A percentile compares a stretch with the other conserved stretches of the same genome.
Evolutionary conservation across 2,797 vertebrate species (phyloP).

Genomic region (Enteromius paludinosus): DNA sequence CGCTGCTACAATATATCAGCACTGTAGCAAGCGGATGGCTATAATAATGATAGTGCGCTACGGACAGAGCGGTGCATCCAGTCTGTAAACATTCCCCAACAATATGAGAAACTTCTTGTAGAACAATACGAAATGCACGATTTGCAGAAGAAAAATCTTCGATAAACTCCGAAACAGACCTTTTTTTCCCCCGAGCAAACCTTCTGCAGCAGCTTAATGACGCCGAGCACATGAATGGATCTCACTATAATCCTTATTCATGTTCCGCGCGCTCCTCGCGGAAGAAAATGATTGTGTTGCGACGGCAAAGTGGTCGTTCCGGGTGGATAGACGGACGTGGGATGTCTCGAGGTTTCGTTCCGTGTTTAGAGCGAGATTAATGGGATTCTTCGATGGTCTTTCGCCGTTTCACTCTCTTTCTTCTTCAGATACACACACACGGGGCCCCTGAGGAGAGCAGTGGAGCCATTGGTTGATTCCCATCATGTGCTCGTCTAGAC

Average conservation of each 20-base stretch:
- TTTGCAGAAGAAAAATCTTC: neutral
- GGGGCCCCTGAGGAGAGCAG: slow-evolving; percentile 86
- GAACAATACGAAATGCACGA: slow-evolving; percentile 9
- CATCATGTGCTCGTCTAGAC: slow-evolving; percentile 99
- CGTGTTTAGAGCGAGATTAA: slow-evolving; percentile 78
- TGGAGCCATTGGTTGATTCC: slow-evolving; percentile 93
- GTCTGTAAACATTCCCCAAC: slow-evolving; percentile 54
- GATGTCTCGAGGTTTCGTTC: slow-evolving; percentile 62
- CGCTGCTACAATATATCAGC: slow-evolving; percentile 57
- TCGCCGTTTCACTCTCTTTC: slow-evolving; percentile 78
- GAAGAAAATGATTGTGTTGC: slow-evolving; percentile 47
- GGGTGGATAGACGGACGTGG: slow-evolving; percentile 16
- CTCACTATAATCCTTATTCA: slow-evolving; percentile 75
- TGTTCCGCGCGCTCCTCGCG: slow-evolving; percentile 60
- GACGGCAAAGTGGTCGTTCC: slow-evolving; percentile 60
- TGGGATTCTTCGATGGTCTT: slow-evolving; percentile 80
- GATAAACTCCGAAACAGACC: neutral
- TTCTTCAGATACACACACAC: slow-evolving; percentile 74
- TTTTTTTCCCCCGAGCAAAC: neutral
- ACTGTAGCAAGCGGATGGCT: slow-evolving; percentile 63
- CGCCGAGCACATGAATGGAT: slow-evolving; percentile 69
- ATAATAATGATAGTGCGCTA: slow-evolving; percentile 41
- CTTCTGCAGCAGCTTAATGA: slow-evolving; percentile 41
- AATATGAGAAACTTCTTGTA: slow-evolving; percentile 57
- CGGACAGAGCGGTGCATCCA: slow-evolving; percentile 57